Conservation (phyloP, 2,888 invertebrate genomes). For the Diarsia mendica region DNA sequence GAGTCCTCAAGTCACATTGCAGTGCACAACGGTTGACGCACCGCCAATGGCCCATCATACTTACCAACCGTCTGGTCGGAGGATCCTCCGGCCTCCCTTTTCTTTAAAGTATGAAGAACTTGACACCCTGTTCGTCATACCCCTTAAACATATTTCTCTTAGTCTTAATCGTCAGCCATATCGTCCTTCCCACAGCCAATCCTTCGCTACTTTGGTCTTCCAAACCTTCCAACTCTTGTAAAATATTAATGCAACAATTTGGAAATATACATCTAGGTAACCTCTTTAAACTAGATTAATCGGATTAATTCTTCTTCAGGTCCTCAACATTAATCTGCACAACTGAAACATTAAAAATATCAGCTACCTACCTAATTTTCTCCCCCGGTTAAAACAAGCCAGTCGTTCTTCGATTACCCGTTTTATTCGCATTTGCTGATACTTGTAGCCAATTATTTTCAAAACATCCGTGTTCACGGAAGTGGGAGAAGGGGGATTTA, state of each 20-base stretch:
- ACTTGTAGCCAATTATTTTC: slow-evolving; percentile 46
- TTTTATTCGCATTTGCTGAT: slow-evolving; percentile 43
- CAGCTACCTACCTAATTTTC: slow-evolving; percentile 25
- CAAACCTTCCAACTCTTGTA: not conserved
- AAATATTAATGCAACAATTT: no score
- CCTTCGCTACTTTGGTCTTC: not conserved
- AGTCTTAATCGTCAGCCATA: not conserved
- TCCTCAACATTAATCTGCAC: not conserved
- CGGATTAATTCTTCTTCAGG: not conserved
- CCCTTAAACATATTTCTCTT: not conserved
- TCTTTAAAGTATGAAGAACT: no score
- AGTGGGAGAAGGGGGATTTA: slow-evolving; percentile 40
- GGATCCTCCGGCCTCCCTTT: no score
- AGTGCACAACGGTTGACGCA: no score
- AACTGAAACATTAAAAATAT: slow-evolving; percentile 14
- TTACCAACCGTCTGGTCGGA: no score
- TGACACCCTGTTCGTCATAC: no score
- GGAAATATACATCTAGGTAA: no score
- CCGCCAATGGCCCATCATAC: no score
- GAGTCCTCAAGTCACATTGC: no score
- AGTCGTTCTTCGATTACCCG: slow-evolving; percentile 17
- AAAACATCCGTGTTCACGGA: slow-evolving; percentile 32
- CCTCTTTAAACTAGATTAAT: not conserved
- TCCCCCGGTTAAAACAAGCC: slow-evolving; percentile 19
- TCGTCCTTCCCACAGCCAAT: not conserved